Evolutionary conservation across 2,797 vertebrate species (phyloP).

Genomic region (Helostoma temminkii): DNA sequence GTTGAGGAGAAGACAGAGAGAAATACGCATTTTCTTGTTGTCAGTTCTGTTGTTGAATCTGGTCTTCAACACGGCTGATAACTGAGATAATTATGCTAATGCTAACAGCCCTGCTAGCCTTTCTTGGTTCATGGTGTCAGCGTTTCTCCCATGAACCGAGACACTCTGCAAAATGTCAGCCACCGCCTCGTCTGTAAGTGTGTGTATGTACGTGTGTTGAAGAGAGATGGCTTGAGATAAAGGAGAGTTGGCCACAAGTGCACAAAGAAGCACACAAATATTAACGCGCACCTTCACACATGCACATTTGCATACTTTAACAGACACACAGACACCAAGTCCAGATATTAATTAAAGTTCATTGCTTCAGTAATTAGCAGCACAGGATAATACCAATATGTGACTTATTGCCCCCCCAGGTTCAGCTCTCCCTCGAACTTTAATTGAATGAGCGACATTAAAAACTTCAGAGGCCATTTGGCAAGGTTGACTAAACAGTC

Average conservation of each 20-base stretch:
- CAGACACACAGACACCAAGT: slow-evolving; percentile 49
- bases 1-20: background rate
- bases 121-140: slow-evolving; percentile 69
- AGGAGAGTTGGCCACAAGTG: slow-evolving; percentile 57
- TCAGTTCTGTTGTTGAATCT: slow-evolving; percentile 36
- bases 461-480: slow-evolving; percentile 80
- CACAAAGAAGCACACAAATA: slow-evolving; percentile 35
- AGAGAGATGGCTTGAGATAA: slow-evolving; percentile 75
- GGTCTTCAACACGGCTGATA: slow-evolving; percentile 51
- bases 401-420: slow-evolving; percentile 80
- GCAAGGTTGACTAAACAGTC: slow-evolving; percentile 82
- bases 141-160: slow-evolving; percentile 64
- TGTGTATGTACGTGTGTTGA: slow-evolving; percentile 46
- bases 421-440: slow-evolving; percentile 74
- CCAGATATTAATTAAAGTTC: slow-evolving; percentile 84
- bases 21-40: background rate
- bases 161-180: slow-evolving; percentile 76
- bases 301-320: slow-evolving; percentile 57
- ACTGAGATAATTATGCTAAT: slow-evolving; percentile 78
- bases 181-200: slow-evolving; percentile 28
- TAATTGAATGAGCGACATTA: slow-evolving; percentile 84
- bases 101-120: slow-evolving; percentile 60
- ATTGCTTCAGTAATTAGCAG: slow-evolving; percentile 84
- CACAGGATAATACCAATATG: slow-evolving; percentile 82
- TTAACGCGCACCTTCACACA: background rate